Conservation (phyloP, 2,113 vertebrate species). For the Chunga burmeisteri region DNA sequence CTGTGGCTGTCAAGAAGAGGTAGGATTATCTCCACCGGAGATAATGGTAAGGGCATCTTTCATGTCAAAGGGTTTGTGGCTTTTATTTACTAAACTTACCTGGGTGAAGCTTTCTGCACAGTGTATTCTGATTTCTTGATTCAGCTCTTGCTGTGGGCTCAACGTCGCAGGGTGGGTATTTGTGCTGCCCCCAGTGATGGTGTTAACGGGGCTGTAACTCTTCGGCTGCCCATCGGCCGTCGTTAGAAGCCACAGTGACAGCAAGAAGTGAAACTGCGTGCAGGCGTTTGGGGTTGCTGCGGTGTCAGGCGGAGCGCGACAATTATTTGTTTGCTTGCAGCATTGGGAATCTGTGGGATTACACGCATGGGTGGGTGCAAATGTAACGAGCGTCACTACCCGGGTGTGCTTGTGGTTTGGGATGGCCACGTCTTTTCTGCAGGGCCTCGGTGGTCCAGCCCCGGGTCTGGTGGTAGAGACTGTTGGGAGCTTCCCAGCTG, state of each 20-base stretch:
- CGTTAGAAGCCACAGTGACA: not conserved
- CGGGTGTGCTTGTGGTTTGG: accelerated
- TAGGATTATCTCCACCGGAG: not conserved
- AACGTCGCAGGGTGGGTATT: accelerated
- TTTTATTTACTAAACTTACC: not conserved
- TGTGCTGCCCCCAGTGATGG: not conserved
- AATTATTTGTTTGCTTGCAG: constrained; percentile 9
- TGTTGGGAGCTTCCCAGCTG: not conserved
- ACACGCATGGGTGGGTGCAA: not conserved
- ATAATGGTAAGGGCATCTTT: not conserved
- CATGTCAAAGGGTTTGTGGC: not conserved
- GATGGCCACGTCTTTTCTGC: not conserved
- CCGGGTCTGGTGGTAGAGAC: not conserved
- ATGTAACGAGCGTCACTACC: not conserved
- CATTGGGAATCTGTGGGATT: constrained; percentile 18
- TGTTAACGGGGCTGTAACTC: not conserved
- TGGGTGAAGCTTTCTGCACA: not conserved
- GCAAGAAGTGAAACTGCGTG: not conserved
- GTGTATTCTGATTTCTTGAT: not conserved
- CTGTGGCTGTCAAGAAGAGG: not conserved
- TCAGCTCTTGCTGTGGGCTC: not conserved
- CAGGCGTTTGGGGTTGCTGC: not conserved
- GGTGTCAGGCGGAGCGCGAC: not conserved
- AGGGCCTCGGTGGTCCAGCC: not conserved
- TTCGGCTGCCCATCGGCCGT: not conserved